Base-by-base conservation (phyloP, 2,797 vertebrate species). In the Chrysocyon brachyurus region DNA sequence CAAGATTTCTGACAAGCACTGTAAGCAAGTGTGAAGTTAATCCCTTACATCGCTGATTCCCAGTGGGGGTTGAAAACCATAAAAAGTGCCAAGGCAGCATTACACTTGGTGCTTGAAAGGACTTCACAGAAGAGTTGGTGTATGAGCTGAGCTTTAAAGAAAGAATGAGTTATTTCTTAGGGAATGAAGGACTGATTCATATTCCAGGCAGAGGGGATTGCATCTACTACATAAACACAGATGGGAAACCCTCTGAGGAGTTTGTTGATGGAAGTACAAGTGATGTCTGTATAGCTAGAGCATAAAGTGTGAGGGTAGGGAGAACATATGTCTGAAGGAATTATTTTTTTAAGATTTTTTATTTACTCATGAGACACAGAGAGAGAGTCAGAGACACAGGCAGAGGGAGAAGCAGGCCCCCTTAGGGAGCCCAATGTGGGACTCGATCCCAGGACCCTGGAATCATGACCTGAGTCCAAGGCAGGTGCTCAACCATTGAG, bases 1-100 rank as follows among this genome's bases (percentile, higher is more conserved):
- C 57, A 73, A 3, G 59, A 85, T 97, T 91, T 81, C 31, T 96
- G 73, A 95, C 0, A 63, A 90, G 54, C 54, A 59, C 82, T 90
- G 36, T 84, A 84, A 84, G 24, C 61, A 89, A 79, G 26, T 78
- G 5, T 92, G 57, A 78, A 95, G 85, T 90, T 90, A 82, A 72
- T 40, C 31, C 8, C 94, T 93, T 91, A 49, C 15, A 61, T 95
- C 12, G 73, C 21, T 85, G 31, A 87, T 86, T 87, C 9, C 64
- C 72, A 46, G 1, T n/a, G 3, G 16, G 54, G 36, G 0, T 17
- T 88, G 88, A 73, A 54, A 88, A 73, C 26, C 77, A 5, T 68
- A 28, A 49, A 64, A 66, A n/a, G 24, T 46, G 26, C n/a, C 56
- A 72, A 36, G 17, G 57, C 75, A 88, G 2, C 24, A 17, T 56